These are phyloP conservation scores for Pseudomyrmex sp. DNA, from an alignment of 1,140 invertebrate genomes.

Conservation along the genomic window DNA sequence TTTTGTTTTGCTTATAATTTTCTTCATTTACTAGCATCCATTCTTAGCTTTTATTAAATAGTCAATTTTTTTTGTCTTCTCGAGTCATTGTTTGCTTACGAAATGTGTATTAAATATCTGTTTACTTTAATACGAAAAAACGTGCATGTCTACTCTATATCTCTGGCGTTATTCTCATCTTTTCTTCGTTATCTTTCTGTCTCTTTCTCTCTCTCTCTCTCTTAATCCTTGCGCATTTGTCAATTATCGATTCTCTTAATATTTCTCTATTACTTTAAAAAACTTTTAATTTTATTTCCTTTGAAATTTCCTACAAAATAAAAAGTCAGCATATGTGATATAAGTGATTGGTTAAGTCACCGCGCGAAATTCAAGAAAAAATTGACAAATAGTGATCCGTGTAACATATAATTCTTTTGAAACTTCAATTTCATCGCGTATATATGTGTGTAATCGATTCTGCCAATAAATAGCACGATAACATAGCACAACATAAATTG, in stretches of 20 bases:
- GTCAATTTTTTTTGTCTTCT: neutral
- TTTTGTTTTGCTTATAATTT: constrained; percentile 22
- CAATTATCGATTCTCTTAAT: constrained; percentile 19
- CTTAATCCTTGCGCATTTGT: constrained; percentile 12
- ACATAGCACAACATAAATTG: too few relatives aligned
- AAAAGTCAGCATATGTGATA: constrained; percentile 12
- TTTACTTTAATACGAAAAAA: constrained; percentile 39
- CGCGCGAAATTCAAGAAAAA: too few relatives aligned
- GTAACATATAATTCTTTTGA: too few relatives aligned
- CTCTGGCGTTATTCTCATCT: neutral
- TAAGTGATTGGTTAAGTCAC: too few relatives aligned
- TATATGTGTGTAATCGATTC: too few relatives aligned
- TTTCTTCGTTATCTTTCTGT: too few relatives aligned
- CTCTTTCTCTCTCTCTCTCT: neutral
- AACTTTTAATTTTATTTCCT: too few relatives aligned
- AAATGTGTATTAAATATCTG: constrained; percentile 51
- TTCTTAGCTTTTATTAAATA: neutral
- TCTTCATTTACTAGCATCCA: neutral
- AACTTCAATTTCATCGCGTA: too few relatives aligned
- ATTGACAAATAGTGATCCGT: too few relatives aligned
- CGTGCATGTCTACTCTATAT: constrained; percentile 2
- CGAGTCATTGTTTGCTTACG: constrained; percentile 27
- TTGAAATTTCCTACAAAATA: too few relatives aligned
- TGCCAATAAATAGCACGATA: too few relatives aligned
- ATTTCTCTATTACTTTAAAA: neutral